phyloP scores from a whole-genome alignment of 1,140 invertebrate genomes.

The Diachasmimorpha longicaudata region DNA sequence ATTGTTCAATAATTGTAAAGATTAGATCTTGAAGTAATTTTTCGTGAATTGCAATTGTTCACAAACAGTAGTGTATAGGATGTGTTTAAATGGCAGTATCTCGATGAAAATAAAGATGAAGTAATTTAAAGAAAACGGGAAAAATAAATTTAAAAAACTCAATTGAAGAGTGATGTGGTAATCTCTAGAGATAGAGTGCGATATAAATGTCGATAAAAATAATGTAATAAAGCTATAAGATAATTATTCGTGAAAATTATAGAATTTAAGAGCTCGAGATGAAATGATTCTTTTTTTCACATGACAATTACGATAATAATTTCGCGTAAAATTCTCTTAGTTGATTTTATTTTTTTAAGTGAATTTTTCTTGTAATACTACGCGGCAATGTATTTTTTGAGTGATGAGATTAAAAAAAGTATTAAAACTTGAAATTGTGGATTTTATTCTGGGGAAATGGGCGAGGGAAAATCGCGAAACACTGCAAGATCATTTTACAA shows the following conservation, averaged over 20 bases:
- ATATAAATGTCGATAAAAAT: not conserved
- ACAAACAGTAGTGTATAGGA: not conserved
- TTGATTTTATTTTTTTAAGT: not conserved
- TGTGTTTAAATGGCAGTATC: not conserved
- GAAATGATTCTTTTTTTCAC: not conserved
- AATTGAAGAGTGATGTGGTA: not conserved
- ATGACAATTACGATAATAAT: not conserved
- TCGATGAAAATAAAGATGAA: not conserved
- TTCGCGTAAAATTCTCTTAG: not conserved
- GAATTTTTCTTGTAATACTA: not conserved
- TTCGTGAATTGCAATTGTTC: not conserved
- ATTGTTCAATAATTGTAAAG: conserved; percentile 1
- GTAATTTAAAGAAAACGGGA: not conserved
- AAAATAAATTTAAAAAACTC: not conserved
- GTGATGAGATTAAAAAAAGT: not conserved
- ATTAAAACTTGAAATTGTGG: not conserved
- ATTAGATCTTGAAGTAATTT: not conserved
- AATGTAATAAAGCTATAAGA: not conserved
- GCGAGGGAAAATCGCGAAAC: no score
- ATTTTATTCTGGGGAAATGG: not conserved
- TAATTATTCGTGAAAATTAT: not conserved
- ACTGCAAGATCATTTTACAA: no score
- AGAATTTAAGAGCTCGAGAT: not conserved
- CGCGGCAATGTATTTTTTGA: conserved; percentile 3
- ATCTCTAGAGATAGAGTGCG: not conserved